These are phyloP conservation scores for Trialeurodes vaporariorum DNA, from an alignment of 1,140 invertebrate genomes.

Conservation along the genomic window DNA sequence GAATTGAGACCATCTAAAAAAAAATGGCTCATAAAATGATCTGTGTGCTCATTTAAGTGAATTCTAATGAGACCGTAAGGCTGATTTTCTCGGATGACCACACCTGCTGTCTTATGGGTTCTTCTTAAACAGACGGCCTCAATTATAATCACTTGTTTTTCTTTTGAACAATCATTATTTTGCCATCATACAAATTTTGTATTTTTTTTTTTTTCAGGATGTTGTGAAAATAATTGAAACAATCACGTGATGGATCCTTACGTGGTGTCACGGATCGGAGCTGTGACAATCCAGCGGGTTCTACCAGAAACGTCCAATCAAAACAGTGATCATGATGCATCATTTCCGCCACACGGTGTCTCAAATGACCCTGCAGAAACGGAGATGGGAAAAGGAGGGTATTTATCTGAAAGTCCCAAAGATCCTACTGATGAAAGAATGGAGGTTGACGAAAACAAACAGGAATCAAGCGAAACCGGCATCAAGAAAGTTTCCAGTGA, in stretches of 20 bases:
- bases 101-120: too few relatives aligned
- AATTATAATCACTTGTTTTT: too few relatives aligned
- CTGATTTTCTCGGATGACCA: too few relatives aligned
- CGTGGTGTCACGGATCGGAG: slow-evolving; percentile 38
- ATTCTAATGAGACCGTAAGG: too few relatives aligned
- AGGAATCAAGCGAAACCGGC: too few relatives aligned
- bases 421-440: neutral
- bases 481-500: too few relatives aligned
- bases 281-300: slow-evolving; percentile 41
- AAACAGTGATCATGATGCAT: neutral
- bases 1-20: too few relatives aligned
- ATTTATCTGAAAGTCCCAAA: slow-evolving; percentile 1
- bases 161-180: too few relatives aligned
- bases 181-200: neutral
- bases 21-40: too few relatives aligned
- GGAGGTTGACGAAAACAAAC: neutral
- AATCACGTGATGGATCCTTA: slow-evolving; percentile 24
- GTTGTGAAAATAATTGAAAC: neutral
- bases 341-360: too few relatives aligned
- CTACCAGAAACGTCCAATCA: slow-evolving; percentile 25
- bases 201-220: neutral
- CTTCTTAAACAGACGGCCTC: too few relatives aligned
- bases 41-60: too few relatives aligned
- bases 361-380: neutral
- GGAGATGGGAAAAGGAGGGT: neutral